Evolutionary conservation across 2,888 invertebrate species (phyloP), one percentile per base, ranked within the genome.

Genomic region (Tryphoninae sp.): DNA sequence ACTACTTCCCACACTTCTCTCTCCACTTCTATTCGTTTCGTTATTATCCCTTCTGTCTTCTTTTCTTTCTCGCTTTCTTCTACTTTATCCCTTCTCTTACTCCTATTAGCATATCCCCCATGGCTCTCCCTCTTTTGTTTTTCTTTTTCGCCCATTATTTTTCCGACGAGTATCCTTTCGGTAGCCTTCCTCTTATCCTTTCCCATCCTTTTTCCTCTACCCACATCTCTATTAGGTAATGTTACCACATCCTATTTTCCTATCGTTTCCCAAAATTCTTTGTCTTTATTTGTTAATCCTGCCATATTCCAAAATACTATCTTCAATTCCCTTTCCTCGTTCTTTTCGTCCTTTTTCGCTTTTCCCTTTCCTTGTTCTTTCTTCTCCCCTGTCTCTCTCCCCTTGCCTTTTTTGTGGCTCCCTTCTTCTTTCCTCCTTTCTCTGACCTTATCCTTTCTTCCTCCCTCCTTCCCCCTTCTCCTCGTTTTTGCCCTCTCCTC

Each of bases 151-250:
- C 82, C 6, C 2, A 0, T 26, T 78, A 72, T 7, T 1, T 16
- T 13, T 8, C 22, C 78, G 78, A 80, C 22, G 9, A 71, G 42
- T 71, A 80, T 23, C 64, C 78, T 16, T 61, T 78, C 11, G 74
- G 74, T 23, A 78, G 16, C n/a, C 2, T 58, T 3, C 40, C 51
- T 8, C 61, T 51, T 40, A 64, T 2, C 4, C 16, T 65, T 0
- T 74, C 62, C 78, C 78, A 83, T 0, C n/a, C 16, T 11, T 61
- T 78, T 9, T 69, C 61, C n/a, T 74, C 78, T 26, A 80, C 62
- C 80, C 80, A 80, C 7, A 78, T 83, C 26, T 78, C 83, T 6
- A 49, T 68, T n/a, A n/a, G n/a, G n/a, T n/a, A 67, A 1, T 1
- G 16, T 72, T 51, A 82, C 40, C 16, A 72, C 61, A 1, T 73